A percentile compares a stretch with the other conserved stretches of the same genome.
These are phyloP conservation scores for Lagothrix lagotricha DNA, from an alignment of 2,797 vertebrate genomes.

Conservation along the genomic window DNA sequence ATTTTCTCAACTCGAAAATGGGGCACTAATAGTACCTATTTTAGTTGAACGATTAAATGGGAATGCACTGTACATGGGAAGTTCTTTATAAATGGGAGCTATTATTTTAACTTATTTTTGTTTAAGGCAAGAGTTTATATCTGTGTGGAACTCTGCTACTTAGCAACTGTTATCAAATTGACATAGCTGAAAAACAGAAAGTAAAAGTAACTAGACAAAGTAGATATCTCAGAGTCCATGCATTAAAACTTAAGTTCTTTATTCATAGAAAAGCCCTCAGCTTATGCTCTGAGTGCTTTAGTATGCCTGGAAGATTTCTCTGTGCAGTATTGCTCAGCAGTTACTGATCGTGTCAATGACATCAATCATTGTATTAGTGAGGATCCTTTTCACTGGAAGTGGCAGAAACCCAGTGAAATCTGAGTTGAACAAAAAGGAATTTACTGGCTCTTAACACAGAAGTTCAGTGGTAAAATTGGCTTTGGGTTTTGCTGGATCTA, in stretches of 20 bases:
- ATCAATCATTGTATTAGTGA: slow-evolving; percentile 33
- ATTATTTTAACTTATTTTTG: slow-evolving; percentile 52
- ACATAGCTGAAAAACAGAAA: slow-evolving; percentile 4
- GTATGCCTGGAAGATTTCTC: slow-evolving; percentile 18
- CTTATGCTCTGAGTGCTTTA: slow-evolving; percentile 15
- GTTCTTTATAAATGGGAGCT: slow-evolving; percentile 38
- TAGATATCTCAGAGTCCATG: slow-evolving; percentile 44
- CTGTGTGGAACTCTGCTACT: not conserved
- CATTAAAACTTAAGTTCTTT: slow-evolving; percentile 50
- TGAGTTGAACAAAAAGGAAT: not conserved
- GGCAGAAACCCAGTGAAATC: slow-evolving; percentile 27
- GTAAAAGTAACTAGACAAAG: slow-evolving; percentile 24
- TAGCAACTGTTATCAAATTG: slow-evolving; percentile 39
- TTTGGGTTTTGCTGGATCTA: slow-evolving; percentile 36
- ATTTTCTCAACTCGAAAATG: slow-evolving; percentile 32
- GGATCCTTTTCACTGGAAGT: slow-evolving; percentile 32
- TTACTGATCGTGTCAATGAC: slow-evolving; percentile 26
- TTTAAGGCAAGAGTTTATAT: slow-evolving; percentile 37
- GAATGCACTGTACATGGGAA: not conserved
- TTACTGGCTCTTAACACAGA: not conserved
- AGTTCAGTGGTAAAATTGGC: slow-evolving; percentile 31
- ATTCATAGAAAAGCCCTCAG: slow-evolving; percentile 42
- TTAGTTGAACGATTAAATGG: slow-evolving; percentile 4
- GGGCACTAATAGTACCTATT: not conserved
- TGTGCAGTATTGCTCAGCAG: slow-evolving; percentile 8